Conservation (phyloP, 2,113 vertebrate species). For the Rafetus swinhoei region DNA sequence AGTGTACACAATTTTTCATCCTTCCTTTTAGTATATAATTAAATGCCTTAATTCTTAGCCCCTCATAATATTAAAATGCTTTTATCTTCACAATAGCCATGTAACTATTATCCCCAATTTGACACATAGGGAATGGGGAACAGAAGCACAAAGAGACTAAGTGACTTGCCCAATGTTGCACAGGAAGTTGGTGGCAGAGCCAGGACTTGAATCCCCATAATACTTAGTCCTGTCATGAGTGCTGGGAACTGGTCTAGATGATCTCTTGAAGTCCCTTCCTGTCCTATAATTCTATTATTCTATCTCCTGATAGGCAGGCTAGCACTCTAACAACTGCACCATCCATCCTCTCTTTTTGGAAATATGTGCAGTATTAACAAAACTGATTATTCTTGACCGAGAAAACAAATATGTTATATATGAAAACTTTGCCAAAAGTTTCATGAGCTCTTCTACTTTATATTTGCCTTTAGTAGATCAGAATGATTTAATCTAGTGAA, state of each 20-base stretch:
- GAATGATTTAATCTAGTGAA: not conserved
- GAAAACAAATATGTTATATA: not conserved
- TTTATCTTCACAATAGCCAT: not conserved
- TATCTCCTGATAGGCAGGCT: not conserved
- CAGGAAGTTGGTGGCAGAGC: not conserved
- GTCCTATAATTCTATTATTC: no score
- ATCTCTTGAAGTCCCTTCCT: no score
- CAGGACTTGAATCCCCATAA: not conserved
- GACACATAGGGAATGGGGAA: not conserved
- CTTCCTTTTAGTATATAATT: not conserved
- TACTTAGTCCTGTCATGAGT: no score
- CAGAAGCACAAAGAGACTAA: not conserved
- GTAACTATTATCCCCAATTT: not conserved
- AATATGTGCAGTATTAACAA: not conserved
- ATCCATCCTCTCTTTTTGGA: not conserved
- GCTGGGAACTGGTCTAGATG: no score
- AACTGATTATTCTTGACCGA: not conserved
- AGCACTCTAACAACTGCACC: not conserved
- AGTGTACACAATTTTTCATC: not conserved
- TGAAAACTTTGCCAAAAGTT: not conserved
- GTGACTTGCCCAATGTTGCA: not conserved
- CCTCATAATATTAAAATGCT: not conserved
- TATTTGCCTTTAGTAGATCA: not conserved
- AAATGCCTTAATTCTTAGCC: not conserved
- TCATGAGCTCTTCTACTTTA: not conserved